Conservation (phyloP, 2,888 invertebrate species). For the Leptopilina drosophilae region DNA sequence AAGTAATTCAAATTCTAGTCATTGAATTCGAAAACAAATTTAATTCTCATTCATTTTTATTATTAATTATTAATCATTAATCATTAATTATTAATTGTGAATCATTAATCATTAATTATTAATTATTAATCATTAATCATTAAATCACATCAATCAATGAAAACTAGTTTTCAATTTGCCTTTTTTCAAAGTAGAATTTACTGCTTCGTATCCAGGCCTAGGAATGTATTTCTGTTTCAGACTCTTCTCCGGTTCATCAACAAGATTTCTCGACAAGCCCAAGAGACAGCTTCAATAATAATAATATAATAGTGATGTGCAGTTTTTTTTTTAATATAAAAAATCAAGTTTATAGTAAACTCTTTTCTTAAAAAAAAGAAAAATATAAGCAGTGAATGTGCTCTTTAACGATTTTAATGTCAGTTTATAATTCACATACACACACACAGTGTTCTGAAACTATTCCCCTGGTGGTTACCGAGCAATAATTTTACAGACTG, state of each 20-base stretch:
- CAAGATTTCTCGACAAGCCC: conserved; percentile 46
- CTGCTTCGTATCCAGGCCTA: conserved; percentile 59
- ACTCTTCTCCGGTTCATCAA: conserved; percentile 50
- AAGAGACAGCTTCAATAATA: conserved; percentile 45
- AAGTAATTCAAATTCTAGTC: background rate
- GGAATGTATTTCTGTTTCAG: conserved; percentile 67
- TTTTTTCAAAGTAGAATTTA: conserved; percentile 24
- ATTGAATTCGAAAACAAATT: background rate
- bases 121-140: no score
- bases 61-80: no score
- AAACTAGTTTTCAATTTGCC: no score
- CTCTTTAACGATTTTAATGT: conserved; percentile 24
- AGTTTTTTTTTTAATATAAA: conserved; percentile 43
- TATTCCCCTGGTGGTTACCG: conserved; percentile 23
- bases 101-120: no score
- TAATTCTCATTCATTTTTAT: no score
- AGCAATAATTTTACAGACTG: conserved; percentile 30
- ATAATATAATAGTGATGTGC: conserved; percentile 42
- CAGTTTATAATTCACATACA: conserved; percentile 11
- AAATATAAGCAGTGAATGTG: conserved; percentile 17
- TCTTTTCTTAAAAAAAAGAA: conserved; percentile 7
- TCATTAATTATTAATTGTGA: no score
- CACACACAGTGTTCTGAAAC: background rate
- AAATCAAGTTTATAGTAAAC: conserved; percentile 35
- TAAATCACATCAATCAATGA: no score